Conservation (phyloP, 2,888 invertebrate species). For the Drepanosiphum platanoidis region DNA sequence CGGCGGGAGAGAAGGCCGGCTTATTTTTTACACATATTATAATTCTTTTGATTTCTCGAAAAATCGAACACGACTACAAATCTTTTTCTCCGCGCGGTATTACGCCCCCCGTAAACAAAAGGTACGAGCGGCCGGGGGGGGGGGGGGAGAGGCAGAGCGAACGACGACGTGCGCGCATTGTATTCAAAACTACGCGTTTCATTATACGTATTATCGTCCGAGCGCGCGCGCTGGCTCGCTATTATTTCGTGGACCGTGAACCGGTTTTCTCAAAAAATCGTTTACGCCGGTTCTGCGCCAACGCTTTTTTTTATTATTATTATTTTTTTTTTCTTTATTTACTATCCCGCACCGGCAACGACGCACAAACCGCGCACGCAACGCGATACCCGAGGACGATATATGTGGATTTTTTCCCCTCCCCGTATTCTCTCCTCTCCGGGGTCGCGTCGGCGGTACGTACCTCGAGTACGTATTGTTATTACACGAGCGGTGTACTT, state of each 20-base stretch:
- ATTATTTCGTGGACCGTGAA: slow-evolving; percentile 3
- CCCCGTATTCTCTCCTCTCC: background rate
- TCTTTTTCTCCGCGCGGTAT: background rate
- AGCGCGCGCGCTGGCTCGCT: background rate
- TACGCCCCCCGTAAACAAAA: background rate
- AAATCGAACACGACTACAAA: background rate
- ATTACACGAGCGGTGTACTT: background rate
- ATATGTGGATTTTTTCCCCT: background rate
- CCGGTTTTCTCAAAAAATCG: slow-evolving; percentile 50
- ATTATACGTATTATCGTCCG: slow-evolving; percentile 1
- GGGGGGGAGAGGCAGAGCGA: background rate
- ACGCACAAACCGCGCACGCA: background rate
- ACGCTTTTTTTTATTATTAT: slow-evolving; percentile 28
- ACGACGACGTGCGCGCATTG: background rate
- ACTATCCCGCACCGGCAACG: background rate
- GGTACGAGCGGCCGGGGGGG: no score
- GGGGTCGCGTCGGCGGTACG: background rate
- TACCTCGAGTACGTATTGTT: background rate
- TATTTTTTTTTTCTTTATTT: no score
- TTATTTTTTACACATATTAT: background rate
- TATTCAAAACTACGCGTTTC: slow-evolving; percentile 21
- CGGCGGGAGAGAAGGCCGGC: no score
- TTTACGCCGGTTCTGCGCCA: slow-evolving; percentile 20
- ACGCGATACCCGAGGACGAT: background rate
- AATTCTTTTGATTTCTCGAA: background rate